These are phyloP conservation scores for Bombus waltoni DNA, from an alignment of 1,140 invertebrate species.

Conservation along the genomic window DNA sequence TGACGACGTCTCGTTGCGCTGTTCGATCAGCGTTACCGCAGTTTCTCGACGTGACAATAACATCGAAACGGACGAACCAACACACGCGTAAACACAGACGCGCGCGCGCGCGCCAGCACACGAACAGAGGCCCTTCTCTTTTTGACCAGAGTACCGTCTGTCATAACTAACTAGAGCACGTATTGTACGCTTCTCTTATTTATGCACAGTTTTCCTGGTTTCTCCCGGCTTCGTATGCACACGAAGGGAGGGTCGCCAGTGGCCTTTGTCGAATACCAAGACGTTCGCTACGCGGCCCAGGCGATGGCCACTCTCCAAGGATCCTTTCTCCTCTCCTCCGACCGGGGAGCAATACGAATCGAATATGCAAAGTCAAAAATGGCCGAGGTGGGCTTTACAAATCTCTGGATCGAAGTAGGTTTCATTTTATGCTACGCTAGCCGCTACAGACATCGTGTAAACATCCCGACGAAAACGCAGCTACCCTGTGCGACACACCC, in stretches of 20 bases:
- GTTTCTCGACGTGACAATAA: slow-evolving; percentile 34
- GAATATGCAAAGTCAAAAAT: slow-evolving; percentile 99
- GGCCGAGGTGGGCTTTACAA: slow-evolving; percentile 88
- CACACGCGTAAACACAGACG: slow-evolving; percentile 19
- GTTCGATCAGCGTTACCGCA: slow-evolving; percentile 41
- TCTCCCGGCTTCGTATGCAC: slow-evolving; percentile 98
- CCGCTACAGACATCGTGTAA: slow-evolving; percentile 31
- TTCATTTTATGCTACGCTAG: slow-evolving; percentile 76
- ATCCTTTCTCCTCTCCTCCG: slow-evolving; percentile 96
- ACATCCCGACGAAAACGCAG: slow-evolving; percentile 53
- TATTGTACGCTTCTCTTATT: slow-evolving; percentile 82
- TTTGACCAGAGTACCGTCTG: slow-evolving; percentile 63
- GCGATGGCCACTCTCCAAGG: slow-evolving; percentile 96
- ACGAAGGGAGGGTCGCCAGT: slow-evolving; percentile 95
- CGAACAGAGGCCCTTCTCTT: slow-evolving; percentile 31
- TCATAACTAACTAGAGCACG: slow-evolving; percentile 72
- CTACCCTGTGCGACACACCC: neutral
- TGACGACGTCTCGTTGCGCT: slow-evolving; percentile 28
- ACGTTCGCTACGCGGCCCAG: slow-evolving; percentile 93
- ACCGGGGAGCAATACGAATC: slow-evolving; percentile 97
- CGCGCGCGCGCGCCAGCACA: neutral
- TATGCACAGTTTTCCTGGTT: slow-evolving; percentile 96
- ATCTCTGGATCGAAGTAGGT: slow-evolving; percentile 83
- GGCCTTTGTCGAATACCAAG: slow-evolving; percentile 98
- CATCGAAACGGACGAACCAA: slow-evolving; percentile 33